Conservation (phyloP, 2,113 vertebrate genomes). For the Dicerorhinus sumatrensis region DNA sequence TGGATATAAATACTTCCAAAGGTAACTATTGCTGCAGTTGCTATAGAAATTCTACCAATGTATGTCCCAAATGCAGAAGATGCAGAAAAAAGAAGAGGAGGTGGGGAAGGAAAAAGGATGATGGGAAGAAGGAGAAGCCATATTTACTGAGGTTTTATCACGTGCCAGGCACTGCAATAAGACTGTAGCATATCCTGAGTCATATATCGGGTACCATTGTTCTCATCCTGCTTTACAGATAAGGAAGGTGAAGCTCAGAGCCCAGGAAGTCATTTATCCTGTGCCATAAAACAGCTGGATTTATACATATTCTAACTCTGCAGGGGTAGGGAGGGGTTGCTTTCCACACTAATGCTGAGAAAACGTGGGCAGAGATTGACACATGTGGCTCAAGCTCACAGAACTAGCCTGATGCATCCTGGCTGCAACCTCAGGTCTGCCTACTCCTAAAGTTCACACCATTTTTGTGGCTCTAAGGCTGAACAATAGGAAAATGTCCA, state of each 20-base stretch:
- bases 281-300: background rate
- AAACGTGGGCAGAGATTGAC: background rate
- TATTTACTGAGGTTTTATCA: background rate
- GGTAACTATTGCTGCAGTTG: background rate
- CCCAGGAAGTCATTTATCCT: background rate
- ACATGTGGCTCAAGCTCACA: background rate
- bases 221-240: background rate
- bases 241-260: background rate
- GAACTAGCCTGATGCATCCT: background rate
- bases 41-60: background rate
- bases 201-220: background rate
- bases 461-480: background rate
- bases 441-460: background rate
- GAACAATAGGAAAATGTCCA: background rate
- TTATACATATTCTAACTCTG: background rate
- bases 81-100: background rate
- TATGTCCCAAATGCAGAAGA: background rate
- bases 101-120: background rate
- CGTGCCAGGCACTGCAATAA: background rate
- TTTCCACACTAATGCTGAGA: background rate
- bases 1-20: background rate
- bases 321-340: background rate
- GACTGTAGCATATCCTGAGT: too few relatives aligned
- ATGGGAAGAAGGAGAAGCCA: background rate
- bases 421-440: fast-evolving